Conservation (phyloP, 1,140 invertebrate genomes). For the Palaemon carinicauda region DNA sequence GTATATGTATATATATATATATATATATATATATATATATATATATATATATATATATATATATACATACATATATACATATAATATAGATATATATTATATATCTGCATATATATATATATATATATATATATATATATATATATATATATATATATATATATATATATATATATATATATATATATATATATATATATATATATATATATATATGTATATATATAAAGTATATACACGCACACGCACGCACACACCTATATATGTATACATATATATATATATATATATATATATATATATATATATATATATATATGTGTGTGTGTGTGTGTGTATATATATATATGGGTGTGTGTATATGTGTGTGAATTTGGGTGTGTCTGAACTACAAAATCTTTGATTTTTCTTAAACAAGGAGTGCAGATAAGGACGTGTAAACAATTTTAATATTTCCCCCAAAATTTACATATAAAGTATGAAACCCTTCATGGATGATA, state of each 20-base stretch:
- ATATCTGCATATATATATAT: neutral
- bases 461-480: too few relatives aligned
- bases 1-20: neutral
- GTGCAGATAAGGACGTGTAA: too few relatives aligned
- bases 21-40: neutral
- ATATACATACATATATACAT: neutral
- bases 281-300: conserved; percentile 2
- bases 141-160: neutral
- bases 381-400: too few relatives aligned
- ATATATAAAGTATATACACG: neutral
- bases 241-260: neutral
- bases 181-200: neutral
- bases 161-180: conserved; percentile 2
- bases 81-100: neutral
- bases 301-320: neutral
- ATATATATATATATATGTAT: neutral
- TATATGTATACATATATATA: neutral
- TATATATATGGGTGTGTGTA: neutral
- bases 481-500: too few relatives aligned
- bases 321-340: neutral
- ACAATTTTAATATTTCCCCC: too few relatives aligned
- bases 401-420: too few relatives aligned
- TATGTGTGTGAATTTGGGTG: neutral
- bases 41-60: neutral
- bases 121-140: neutral